Percentiles rank a stretch among this genome's conserved stretches.
Conservation (phyloP, 2,113 vertebrate genomes). For the Xiphias gladius region DNA sequence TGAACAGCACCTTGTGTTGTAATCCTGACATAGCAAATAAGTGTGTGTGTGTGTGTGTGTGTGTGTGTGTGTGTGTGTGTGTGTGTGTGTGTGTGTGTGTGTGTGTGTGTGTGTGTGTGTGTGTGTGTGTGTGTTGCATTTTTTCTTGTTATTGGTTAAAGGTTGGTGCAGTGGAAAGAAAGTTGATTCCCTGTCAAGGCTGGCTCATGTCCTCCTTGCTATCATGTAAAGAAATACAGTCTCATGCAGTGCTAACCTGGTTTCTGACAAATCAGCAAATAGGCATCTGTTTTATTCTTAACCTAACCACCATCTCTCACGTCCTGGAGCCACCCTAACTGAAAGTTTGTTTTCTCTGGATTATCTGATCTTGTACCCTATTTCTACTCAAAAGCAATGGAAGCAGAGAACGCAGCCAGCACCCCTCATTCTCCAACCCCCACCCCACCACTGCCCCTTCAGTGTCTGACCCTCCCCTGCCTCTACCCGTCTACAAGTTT, state of each 20-base stretch:
- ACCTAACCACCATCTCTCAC: slow-evolving; percentile 47
- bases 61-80: slow-evolving; percentile 10
- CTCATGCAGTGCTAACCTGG: slow-evolving; percentile 44
- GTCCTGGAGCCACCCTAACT: slow-evolving; percentile 62
- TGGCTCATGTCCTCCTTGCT: neutral
- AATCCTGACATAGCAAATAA: slow-evolving; percentile 25
- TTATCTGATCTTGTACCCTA: slow-evolving; percentile 75
- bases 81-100: slow-evolving; percentile 17
- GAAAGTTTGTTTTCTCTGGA: slow-evolving; percentile 75
- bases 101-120: slow-evolving; percentile 11
- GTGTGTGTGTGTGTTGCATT: slow-evolving; percentile 9
- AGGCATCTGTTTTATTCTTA: slow-evolving; percentile 28
- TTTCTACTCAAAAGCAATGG: slow-evolving; percentile 46
- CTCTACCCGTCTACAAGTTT: slow-evolving; percentile 52
- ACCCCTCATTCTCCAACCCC: slow-evolving; percentile 10
- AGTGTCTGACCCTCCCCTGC: slow-evolving; percentile 36
- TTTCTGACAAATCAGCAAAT: slow-evolving; percentile 55
- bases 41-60: slow-evolving; percentile 21
- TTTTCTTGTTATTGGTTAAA: slow-evolving; percentile 18
- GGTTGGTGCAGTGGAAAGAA: slow-evolving; percentile 11
- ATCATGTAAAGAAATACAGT: slow-evolving; percentile 41
- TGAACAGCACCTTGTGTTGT: slow-evolving; percentile 6
- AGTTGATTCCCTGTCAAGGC: slow-evolving; percentile 4
- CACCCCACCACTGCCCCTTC: slow-evolving; percentile 13
- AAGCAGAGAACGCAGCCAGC: slow-evolving; percentile 44